Evolutionary conservation across 2,113 vertebrate species (phyloP), one percentile per base, ranked within the genome.

Genomic region (Paramisgurnus dabryanus): DNA sequence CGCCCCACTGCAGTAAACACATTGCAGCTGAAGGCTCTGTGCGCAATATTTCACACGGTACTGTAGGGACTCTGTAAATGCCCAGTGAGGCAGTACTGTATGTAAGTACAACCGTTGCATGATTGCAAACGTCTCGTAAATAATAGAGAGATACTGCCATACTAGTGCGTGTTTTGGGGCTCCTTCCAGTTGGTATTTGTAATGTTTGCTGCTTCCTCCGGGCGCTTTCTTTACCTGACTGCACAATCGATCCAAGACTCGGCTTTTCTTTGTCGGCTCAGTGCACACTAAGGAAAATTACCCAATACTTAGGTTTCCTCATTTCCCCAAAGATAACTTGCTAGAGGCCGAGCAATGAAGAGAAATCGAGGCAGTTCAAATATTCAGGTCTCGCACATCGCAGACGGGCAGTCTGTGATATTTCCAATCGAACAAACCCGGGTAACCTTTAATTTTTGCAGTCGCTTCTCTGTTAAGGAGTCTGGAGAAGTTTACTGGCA

Each of bases 171-270:
- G 7, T 50, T 69, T 13, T 6, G 17, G 41, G 45, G 45, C 7
- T 57, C 18, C 57, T 67, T 72, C 40, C 27, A 57, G 65, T 61
- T 81, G 45, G 11, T 9, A 7, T 8, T 2, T 6, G 41, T 6
- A 17, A 34, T 18, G 17, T 17, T 7, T 58, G n/a, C 55, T 7
- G 15, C 73, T 79, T 76, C 34, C 71, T 82, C 67, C 40, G 53
- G 76, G 79, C 84, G 78, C 82, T 85, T 81, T 85, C 82, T 75
- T 34, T 80, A 86, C 81, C 86, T 85, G 86, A 85, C 82, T 84
- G 79, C 79, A 86, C 83, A 86, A 85, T 83, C 78, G 79, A 84
- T 87, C 77, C 45, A 27, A 43, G 15, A 72, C 43, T 50, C 81
- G 63, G 70, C 49, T 67, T 76, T 76, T 39, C 68, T 73, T 65